These are phyloP conservation scores for Ptilonorhynchus violaceus DNA, from an alignment of 2,113 vertebrate species.

Conservation along the genomic window DNA sequence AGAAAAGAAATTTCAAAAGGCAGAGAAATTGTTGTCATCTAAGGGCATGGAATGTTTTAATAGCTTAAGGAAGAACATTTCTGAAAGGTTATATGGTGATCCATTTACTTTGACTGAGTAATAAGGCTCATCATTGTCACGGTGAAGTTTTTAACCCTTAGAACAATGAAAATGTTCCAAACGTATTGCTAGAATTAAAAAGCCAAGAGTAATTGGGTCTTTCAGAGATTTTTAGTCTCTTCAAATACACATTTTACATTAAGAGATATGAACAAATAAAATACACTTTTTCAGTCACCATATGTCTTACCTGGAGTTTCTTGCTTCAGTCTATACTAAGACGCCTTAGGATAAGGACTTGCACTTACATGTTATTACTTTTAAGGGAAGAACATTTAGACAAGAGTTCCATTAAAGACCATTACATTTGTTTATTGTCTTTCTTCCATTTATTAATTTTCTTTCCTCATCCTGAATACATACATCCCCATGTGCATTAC, in stretches of 20 bases:
- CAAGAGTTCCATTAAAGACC: background rate
- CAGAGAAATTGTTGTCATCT: conserved; percentile 91
- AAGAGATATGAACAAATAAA: conserved; percentile 54
- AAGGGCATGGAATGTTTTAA: conserved; percentile 89
- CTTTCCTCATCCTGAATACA: background rate
- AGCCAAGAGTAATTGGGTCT: conserved; percentile 56
- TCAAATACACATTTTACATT: background rate
- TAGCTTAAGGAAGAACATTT: conserved; percentile 86
- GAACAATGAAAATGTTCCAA: conserved; percentile 74
- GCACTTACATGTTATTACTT: background rate
- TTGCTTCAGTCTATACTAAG: background rate
- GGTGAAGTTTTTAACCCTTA: conserved; percentile 80
- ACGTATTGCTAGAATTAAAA: conserved; percentile 57
- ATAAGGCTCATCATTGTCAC: conserved; percentile 81
- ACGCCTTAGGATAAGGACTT: background rate
- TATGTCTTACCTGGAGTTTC: conserved; percentile 6
- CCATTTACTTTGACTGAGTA: conserved; percentile 86
- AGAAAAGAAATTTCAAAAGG: conserved; percentile 92
- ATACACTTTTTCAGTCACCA: background rate
- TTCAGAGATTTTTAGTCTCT: conserved; percentile 46
- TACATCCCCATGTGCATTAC: background rate
- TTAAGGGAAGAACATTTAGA: background rate
- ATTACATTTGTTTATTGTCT: background rate
- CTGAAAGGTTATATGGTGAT: conserved; percentile 85
- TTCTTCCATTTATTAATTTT: conserved; percentile 5